A percentile compares a stretch with the other conserved stretches of the same genome.
phyloP scores from a whole-genome alignment of 2,113 vertebrate genomes.

The Semicossyphus pulcher region DNA sequence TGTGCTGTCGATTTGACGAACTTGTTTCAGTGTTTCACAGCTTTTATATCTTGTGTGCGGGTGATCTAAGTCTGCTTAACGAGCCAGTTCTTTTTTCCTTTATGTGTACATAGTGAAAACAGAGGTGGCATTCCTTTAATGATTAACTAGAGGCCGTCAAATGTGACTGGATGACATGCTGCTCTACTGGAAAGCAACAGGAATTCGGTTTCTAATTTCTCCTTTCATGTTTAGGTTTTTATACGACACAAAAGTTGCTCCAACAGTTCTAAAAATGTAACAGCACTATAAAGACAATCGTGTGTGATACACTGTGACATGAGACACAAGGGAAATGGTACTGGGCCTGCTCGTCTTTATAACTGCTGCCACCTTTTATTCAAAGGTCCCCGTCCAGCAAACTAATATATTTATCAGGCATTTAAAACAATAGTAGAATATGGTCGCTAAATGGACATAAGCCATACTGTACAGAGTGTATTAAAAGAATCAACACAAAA shows the following conservation, averaged over 20 bases:
- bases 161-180: not conserved
- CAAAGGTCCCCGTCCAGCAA: too few species aligned
- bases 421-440: too few species aligned
- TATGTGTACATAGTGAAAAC: conserved; percentile 41
- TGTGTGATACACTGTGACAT: not conserved
- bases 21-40: not conserved
- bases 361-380: too few species aligned
- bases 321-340: not conserved
- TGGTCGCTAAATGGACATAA: too few species aligned
- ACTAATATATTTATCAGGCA: too few species aligned
- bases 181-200: not conserved
- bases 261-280: not conserved
- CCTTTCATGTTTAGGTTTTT: not conserved
- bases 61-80: not conserved
- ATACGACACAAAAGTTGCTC: not conserved
- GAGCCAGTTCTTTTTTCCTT: not conserved
- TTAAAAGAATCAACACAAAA: too few species aligned
- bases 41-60: not conserved
- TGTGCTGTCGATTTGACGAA: not conserved
- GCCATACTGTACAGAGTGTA: too few species aligned
- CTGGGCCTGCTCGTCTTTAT: too few species aligned
- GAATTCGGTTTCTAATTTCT: too few species aligned
- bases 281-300: not conserved
- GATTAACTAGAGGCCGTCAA: conserved; percentile 10
- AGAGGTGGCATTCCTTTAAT: conserved; percentile 15